Base-by-base conservation (phyloP, 1,140 invertebrate species). In the Heliothis virescens region DNA sequence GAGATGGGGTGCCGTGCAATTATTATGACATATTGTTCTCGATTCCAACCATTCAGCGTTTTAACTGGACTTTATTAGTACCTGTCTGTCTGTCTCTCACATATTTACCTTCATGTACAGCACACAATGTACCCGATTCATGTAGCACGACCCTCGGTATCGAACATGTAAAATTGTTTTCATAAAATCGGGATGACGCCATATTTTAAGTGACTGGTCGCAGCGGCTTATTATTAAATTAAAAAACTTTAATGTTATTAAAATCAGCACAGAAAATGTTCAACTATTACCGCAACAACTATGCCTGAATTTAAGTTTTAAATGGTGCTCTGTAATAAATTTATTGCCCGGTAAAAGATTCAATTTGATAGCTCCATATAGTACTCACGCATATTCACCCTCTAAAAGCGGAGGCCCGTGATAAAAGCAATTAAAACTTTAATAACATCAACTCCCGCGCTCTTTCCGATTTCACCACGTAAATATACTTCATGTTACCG, bases 381-480 rank as follows among this genome's bases (percentile, higher is more conserved):
- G 86, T 87, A 83, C 84, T 55, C 86, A 90, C 87, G 86, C 90
- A 90, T 87, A 91, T 90, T 89, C 87, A 84, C 85, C 82, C 85
- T 89, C 88, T 91, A 87, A 92, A 91, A 91, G 90, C 89, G 86
- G 87, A 91, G 86, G 89, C 85, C 88, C 86, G 87, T 88, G 89
- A 91, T 91, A 93, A 92, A 93, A 93, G 92, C 91, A 92, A 94
- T 94, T 93, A 92, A 92, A 93, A 93, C 90, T 94, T 93, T 91
- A 92, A 91, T 90, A 89, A 81, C 88, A 90, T 88, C 89, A 88
- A 89, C 83, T 85, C 87, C 85, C 80, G 82, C 85, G 86, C 88
- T 90, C 85, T 87, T 89, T 89, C 86, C 88, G 83, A 91, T 87
- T 83, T 83, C 83, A 79, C 67, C 63, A 85, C 87, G 89, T 87